Percentiles rank a stretch among this genome's conserved stretches.
These are phyloP conservation scores for Aegithalos caudatus DNA, from an alignment of 2,113 vertebrate genomes.

Conservation along the genomic window DNA sequence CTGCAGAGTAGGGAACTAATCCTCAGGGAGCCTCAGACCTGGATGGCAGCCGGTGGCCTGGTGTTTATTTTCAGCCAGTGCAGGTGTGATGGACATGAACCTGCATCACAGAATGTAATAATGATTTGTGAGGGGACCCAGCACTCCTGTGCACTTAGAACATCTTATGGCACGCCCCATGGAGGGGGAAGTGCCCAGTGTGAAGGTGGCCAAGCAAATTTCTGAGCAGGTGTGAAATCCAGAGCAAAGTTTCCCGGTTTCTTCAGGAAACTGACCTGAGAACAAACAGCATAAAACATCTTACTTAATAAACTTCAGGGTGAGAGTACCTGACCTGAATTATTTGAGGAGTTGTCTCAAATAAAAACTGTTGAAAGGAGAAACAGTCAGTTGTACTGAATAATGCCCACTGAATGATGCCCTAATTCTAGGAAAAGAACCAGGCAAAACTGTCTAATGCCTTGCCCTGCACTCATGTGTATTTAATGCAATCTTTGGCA, in stretches of 20 bases:
- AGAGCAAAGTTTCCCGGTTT: not conserved
- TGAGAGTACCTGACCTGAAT: not conserved
- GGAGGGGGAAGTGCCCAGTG: fast-evolving
- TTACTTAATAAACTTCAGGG: not conserved
- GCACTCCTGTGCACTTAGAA: not conserved
- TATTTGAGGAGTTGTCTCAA: not conserved
- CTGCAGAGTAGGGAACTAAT: not conserved
- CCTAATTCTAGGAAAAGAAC: not conserved
- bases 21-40: not conserved
- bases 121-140: not conserved
- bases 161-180: fast-evolving
- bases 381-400: not conserved
- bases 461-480: not conserved
- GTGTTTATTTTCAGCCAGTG: not conserved
- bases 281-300: not conserved
- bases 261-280: not conserved
- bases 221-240: not conserved
- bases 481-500: not conserved
- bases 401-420: not conserved
- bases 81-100: not conserved
- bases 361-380: not conserved
- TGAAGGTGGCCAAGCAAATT: not conserved
- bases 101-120: fast-evolving
- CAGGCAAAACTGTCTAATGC: not conserved
- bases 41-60: fast-evolving